Conservation (phyloP, 1,140 invertebrate genomes). For the Delia radicum region DNA sequence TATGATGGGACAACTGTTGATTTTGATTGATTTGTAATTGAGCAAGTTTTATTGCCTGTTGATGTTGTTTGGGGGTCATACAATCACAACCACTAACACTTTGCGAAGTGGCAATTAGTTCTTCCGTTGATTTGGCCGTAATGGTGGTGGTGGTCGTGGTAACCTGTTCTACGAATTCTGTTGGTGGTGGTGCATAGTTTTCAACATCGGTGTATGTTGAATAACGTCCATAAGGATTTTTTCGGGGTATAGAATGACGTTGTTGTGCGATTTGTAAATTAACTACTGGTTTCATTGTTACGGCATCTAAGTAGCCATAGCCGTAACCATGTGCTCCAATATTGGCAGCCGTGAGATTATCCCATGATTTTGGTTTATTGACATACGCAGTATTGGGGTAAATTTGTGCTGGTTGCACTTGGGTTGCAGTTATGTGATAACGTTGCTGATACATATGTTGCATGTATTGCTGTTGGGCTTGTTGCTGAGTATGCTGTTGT, state of each 20-base stretch:
- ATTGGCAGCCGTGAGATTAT: slow-evolving; percentile 79
- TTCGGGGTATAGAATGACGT: slow-evolving; percentile 57
- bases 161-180: slow-evolving; percentile 57
- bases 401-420: slow-evolving; percentile 58
- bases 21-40: slow-evolving; percentile 49
- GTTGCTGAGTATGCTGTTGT: slow-evolving; percentile 40
- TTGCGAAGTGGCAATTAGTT: slow-evolving; percentile 58
- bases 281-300: slow-evolving; percentile 59
- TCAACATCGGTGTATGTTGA: slow-evolving; percentile 56
- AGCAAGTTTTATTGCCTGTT: slow-evolving; percentile 42
- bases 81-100: slow-evolving; percentile 22
- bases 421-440: slow-evolving; percentile 56
- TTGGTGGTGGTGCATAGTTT: slow-evolving; percentile 53
- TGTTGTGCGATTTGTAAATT: slow-evolving; percentile 60
- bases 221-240: slow-evolving; percentile 58
- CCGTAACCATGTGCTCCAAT: slow-evolving; percentile 81
- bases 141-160: slow-evolving; percentile 59
- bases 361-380: slow-evolving; percentile 81
- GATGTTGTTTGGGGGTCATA: slow-evolving; percentile 25
- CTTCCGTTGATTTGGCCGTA: slow-evolving; percentile 76
- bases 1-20: slow-evolving; percentile 49
- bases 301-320: slow-evolving; percentile 76
- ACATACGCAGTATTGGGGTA: slow-evolving; percentile 59
- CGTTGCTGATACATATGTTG: slow-evolving; percentile 42
- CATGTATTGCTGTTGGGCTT: slow-evolving; percentile 51